Evolutionary conservation across 2,888 invertebrate genomes (phyloP).

Genomic region (Physocephala rufipes): DNA sequence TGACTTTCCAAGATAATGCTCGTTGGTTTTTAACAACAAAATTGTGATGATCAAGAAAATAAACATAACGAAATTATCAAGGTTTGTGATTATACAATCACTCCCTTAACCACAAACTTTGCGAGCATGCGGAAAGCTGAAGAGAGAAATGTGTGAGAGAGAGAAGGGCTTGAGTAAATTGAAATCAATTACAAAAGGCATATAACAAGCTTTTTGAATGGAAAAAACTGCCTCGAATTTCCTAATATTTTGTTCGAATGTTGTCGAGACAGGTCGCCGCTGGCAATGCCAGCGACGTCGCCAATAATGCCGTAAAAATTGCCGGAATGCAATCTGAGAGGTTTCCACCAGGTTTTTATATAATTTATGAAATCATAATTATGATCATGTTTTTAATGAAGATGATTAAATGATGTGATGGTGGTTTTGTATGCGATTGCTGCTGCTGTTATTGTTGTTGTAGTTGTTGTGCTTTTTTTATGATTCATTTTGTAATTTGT

Average conservation of each 20-base stretch:
- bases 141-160: not conserved
- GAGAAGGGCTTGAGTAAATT: no score
- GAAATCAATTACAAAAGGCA: not conserved
- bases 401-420: no score
- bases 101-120: no score
- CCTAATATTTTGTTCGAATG: conserved; percentile 29
- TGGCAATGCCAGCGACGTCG: not conserved
- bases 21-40: no score
- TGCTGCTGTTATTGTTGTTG: not conserved
- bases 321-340: not conserved
- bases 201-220: not conserved
- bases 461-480: no score
- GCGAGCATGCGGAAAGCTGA: not conserved
- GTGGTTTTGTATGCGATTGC: no score
- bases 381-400: not conserved
- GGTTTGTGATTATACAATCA: no score
- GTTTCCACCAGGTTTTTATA: conserved; percentile 9
- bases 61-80: no score
- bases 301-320: not conserved
- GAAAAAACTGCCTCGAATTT: conserved; percentile 6
- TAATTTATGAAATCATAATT: not conserved
- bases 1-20: no score
- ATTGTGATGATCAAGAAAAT: no score
- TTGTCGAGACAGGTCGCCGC: conserved; percentile 12
- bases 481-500: no score